Evolutionary conservation across 2,113 vertebrate genomes (phyloP), one percentile per base, ranked within the genome.

Genomic region (Microcebus griseorufus): DNA sequence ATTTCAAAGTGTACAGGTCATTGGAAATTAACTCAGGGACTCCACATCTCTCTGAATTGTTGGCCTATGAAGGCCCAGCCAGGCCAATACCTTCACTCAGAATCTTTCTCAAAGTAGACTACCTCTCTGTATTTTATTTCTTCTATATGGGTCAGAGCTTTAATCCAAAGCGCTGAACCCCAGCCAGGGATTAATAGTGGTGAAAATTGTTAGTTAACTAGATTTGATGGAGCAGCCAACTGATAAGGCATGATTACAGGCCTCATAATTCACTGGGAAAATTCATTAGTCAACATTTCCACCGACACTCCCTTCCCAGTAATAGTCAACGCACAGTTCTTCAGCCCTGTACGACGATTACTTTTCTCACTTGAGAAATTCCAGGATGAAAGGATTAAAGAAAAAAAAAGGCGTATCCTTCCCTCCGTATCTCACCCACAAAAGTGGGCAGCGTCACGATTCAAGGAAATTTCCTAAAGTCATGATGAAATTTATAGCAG

Each of bases 261-360:
- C 78, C 85, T 97, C 93, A 97, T 87, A 93, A 97, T 96, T 96
- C 94, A 64, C 73, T 97, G 45, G 96, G 88, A 98, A 97, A 98
- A 96, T 94, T 97, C 78, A 96, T 88, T 97, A 97, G 53, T 95
- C 96, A 98, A 96, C 12, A 83, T 97, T 97, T 97, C 97, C 51
- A 89, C 75, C 73, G 51, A 94, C 80, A 96, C 16, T 87, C 37
- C 32, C 17, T 98, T 91, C 65, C 87, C 96, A 83, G 73, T 94
- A 64, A 65, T 88, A 92, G 23, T 90, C 78, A 87, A 69, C 58
- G 82, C 76, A 55, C 22, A 93, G 1, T 0, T 9, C 96, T 95
- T 65, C 42, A 22, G 81, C 84, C 39, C 73, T 97, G 93, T 55
- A 45, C 75, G 14, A 55, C 48, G 67, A 75, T 53, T 67, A 7